phyloP scores from a whole-genome alignment of 2,113 vertebrate genomes.

The Cnemophilus loriae region DNA sequence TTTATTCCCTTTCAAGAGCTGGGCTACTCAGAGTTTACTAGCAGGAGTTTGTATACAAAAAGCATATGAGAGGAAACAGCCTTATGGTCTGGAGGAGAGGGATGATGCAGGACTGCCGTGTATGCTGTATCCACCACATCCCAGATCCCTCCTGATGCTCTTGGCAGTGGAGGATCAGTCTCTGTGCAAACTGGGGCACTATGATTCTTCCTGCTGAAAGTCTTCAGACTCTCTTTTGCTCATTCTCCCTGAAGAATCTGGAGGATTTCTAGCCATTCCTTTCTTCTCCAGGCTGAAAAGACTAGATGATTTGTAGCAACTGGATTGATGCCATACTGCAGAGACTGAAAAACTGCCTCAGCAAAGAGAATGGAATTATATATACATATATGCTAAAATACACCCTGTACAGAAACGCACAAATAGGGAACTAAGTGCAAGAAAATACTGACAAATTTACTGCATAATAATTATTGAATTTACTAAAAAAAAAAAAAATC shows the following conservation, averaged over 20 bases:
- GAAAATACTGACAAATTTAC: not conserved
- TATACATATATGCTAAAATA: not conserved
- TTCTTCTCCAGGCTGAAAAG: not conserved
- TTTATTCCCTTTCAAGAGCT: not conserved
- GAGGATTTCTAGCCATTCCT: not conserved
- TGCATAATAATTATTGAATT: not conserved
- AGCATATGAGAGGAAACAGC: not conserved
- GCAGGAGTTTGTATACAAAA: not conserved
- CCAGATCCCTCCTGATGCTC: not conserved
- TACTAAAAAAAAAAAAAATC: not conserved
- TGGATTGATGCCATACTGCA: not conserved
- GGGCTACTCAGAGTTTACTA: not conserved
- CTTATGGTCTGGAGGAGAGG: not conserved
- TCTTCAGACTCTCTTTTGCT: not conserved
- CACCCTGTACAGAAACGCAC: not conserved
- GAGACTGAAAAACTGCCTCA: not conserved
- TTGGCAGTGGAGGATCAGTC: not conserved
- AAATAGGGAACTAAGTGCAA: not conserved
- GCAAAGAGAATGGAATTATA: not conserved
- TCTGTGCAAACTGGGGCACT: not conserved
- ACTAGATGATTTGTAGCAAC: not conserved
- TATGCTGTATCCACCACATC: not conserved
- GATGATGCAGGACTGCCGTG: accelerated
- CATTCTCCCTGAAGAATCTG: not conserved
- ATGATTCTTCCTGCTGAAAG: not conserved